Evolutionary conservation across 30 jellyfish, hydroid and myxozoan genomes (phyloP).

Genomic region (Catostylus mosaicus): DNA sequence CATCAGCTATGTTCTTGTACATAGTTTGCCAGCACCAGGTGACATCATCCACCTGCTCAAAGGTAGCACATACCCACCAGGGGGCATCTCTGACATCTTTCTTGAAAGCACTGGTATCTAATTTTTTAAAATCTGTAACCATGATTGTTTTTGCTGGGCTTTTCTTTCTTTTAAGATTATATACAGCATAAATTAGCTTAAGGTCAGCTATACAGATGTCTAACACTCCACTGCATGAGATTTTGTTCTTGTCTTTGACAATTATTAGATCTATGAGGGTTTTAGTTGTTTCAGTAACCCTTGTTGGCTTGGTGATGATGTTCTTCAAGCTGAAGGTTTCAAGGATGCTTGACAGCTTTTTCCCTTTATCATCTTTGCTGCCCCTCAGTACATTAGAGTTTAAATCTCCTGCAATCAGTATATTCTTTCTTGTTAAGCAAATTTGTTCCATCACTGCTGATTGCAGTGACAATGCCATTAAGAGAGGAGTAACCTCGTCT

Average conservation of each 20-base stretch:
- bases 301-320: not conserved
- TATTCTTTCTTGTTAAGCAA: too few relatives aligned
- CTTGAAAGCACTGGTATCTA: slow-evolving; percentile 1
- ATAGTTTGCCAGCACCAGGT: slow-evolving; percentile 24
- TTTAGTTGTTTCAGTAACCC: slow-evolving; percentile 4
- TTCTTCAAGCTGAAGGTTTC: not conserved
- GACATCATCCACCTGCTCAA: slow-evolving; percentile 12
- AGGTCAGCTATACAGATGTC: slow-evolving; percentile 27
- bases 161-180: not conserved
- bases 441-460: too few relatives aligned
- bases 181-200: not conserved
- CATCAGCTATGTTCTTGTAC: slow-evolving; percentile 3
- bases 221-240: not conserved
- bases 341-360: slow-evolving; percentile 5
- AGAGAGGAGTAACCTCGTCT: too few relatives aligned
- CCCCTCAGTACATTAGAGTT: too few relatives aligned
- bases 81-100: slow-evolving; percentile 4
- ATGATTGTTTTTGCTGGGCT: not conserved
- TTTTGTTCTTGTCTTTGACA: not conserved
- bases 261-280: not conserved
- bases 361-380: too few relatives aligned
- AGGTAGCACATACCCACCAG: slow-evolving; percentile 6
- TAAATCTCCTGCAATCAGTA: too few relatives aligned
- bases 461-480: not conserved
- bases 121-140: not conserved